Percentiles rank a stretch among this genome's conserved stretches.
Evolutionary conservation across 2,888 invertebrate species (phyloP).

Genomic region (Pycnomerus fuliginosus): DNA sequence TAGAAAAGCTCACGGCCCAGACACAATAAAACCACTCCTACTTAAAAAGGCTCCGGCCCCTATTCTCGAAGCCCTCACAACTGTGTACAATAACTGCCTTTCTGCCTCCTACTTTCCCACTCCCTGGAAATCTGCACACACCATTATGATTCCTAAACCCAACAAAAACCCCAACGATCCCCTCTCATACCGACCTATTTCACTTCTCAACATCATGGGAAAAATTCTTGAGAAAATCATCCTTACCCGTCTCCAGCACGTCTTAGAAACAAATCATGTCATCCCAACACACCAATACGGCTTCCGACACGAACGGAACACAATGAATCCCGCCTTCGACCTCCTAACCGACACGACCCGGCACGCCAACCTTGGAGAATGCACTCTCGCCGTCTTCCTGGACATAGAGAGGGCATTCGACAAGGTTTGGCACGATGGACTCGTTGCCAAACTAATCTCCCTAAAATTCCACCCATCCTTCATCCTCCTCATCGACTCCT

Average conservation of each 20-base stretch:
- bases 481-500: background rate
- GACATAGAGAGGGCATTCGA: conserved; percentile 21
- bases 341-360: background rate
- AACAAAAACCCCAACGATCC: conserved; percentile 1
- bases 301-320: conserved; percentile 1
- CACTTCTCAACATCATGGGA: background rate
- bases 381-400: conserved; percentile 22
- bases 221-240: conserved; percentile 7
- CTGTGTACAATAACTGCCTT: background rate
- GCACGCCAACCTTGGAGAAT: background rate
- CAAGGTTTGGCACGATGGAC: conserved; percentile 27
- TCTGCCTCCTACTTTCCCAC: background rate
- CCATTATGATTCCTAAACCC: conserved; percentile 5
- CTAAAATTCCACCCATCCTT: background rate
- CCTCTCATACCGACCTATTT: conserved; percentile 2
- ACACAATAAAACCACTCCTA: no score
- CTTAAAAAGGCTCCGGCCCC: no score
- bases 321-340: background rate
- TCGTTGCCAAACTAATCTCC: conserved; percentile 22
- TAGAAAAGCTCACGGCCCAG: no score
- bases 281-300: conserved; percentile 3
- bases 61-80: no score
- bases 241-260: background rate
- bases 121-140: background rate
- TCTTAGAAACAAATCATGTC: background rate